Evolutionary conservation across 2,797 vertebrate genomes (phyloP).

Genomic region (Xiphorhynchus erythropygius): DNA sequence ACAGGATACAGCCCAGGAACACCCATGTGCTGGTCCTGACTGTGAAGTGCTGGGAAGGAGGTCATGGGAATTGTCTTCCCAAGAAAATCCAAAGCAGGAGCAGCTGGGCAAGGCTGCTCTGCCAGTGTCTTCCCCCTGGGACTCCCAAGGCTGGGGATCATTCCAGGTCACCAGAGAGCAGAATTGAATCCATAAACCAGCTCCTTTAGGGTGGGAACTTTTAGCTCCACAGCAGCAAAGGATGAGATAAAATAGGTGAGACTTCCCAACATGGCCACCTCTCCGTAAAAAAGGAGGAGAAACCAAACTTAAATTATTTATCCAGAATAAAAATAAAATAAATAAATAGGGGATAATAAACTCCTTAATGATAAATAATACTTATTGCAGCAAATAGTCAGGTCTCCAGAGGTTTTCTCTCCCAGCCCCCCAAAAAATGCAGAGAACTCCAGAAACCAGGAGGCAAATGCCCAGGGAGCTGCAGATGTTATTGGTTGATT

Average conservation of each 20-base stretch:
- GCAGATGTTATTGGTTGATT: background rate
- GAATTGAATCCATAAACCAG: background rate
- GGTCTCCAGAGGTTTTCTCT: background rate
- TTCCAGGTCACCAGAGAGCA: background rate
- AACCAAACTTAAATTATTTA: background rate
- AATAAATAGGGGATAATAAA: background rate
- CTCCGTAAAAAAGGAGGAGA: rapidly evolving
- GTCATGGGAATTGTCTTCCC: background rate
- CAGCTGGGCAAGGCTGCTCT: background rate
- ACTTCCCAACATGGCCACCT: background rate
- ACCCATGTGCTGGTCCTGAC: background rate
- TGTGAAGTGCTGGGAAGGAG: background rate
- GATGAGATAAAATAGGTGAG: background rate
- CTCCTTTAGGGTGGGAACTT: background rate
- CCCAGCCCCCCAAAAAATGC: background rate
- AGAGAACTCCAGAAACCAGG: background rate
- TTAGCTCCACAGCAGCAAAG: background rate
- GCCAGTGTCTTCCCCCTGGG: background rate
- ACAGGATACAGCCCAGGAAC: background rate
- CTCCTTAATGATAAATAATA: background rate
- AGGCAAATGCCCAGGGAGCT: background rate
- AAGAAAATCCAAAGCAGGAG: background rate
- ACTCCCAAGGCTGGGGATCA: background rate
- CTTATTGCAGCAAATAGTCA: background rate
- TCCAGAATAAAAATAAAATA: background rate